phyloP scores from a whole-genome alignment of 2,888 invertebrate species.

The Litoditis marina region DNA sequence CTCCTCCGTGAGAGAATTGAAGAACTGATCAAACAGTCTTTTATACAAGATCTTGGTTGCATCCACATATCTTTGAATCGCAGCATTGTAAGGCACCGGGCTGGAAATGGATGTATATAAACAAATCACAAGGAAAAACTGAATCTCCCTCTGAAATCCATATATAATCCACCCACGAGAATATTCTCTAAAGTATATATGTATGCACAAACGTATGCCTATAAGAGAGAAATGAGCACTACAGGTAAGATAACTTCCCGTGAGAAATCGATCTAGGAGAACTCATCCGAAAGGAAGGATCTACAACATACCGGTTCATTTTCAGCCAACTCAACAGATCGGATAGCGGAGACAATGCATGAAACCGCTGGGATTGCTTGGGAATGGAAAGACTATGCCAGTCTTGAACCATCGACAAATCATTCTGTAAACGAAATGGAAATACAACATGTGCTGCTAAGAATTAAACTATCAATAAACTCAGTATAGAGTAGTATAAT shows the following conservation, averaged over 20 bases:
- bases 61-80: slow-evolving; percentile 50
- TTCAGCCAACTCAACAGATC: slow-evolving; percentile 55
- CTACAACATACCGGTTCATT: slow-evolving; percentile 20
- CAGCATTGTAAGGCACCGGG: slow-evolving; percentile 63
- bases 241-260: too few species aligned
- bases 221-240: too few species aligned
- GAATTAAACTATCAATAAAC: too few species aligned
- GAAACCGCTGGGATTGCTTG: slow-evolving; percentile 77
- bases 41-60: slow-evolving; percentile 48
- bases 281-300: neutral
- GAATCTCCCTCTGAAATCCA: slow-evolving; percentile 69
- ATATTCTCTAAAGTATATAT: neutral
- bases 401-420: slow-evolving; percentile 44
- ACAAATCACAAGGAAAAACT: neutral
- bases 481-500: too few species aligned
- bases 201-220: too few species aligned
- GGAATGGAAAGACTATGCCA: slow-evolving; percentile 70
- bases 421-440: slow-evolving; percentile 31
- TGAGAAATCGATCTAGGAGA: too few species aligned
- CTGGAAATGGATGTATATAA: slow-evolving; percentile 69
- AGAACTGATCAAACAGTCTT: slow-evolving; percentile 49
- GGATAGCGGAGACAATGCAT: slow-evolving; percentile 73
- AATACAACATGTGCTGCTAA: neutral
- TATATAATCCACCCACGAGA: slow-evolving; percentile 7
- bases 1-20: slow-evolving; percentile 31